phyloP scores from a whole-genome alignment of 2,113 vertebrate genomes.

The Thalassarche chlororhynchos region DNA sequence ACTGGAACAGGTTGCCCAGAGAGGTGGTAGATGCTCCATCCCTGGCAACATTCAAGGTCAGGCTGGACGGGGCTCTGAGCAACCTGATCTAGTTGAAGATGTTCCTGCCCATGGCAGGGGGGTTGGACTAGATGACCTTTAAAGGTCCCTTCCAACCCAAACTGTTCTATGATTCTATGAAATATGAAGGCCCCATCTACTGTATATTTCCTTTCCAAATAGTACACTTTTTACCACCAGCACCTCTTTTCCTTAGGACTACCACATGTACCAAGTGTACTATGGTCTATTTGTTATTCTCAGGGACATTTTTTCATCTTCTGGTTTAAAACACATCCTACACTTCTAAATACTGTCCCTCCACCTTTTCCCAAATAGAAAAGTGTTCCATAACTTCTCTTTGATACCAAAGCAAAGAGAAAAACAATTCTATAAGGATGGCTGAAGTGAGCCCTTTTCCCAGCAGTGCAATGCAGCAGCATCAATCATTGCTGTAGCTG shows the following conservation, averaged over 20 bases:
- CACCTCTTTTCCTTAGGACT: not conserved
- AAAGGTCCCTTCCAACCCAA: not conserved
- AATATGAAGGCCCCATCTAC: not conserved
- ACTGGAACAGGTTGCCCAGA: not conserved
- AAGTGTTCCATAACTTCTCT: not conserved
- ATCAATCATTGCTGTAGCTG: not conserved
- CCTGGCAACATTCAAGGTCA: not conserved
- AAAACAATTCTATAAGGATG: not conserved
- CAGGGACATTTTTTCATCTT: not conserved
- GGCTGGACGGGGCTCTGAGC: fast-evolving
- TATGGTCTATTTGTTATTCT: not conserved
- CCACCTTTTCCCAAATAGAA: not conserved
- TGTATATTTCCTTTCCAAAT: not conserved
- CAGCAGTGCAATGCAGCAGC: not conserved
- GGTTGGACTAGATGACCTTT: not conserved
- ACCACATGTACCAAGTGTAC: not conserved
- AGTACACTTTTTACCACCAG: not conserved
- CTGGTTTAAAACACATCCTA: not conserved
- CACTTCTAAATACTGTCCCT: not conserved
- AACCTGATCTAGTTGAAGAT: not conserved
- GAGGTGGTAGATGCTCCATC: not conserved
- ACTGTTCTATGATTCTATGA: not conserved
- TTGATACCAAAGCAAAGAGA: not conserved
- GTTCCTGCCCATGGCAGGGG: not conserved
- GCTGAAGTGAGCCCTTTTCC: not conserved